Conservation (phyloP, 2,797 vertebrate species). For the Falco peregrinus region DNA sequence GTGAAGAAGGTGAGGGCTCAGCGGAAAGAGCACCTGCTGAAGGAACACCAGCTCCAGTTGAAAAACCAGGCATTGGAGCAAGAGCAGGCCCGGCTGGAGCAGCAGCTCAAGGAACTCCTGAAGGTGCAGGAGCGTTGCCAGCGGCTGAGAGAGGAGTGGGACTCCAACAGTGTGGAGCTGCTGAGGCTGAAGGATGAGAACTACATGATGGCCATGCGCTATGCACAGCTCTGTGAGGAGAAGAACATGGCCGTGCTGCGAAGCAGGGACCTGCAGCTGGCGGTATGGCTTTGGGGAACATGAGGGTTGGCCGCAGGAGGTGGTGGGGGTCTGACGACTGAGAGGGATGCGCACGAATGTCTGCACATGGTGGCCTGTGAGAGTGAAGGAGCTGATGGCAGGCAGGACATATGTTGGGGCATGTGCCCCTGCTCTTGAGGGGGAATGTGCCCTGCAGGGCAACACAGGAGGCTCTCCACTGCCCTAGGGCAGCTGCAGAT, state of each 20-base stretch:
- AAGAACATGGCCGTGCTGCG: constrained; percentile 81
- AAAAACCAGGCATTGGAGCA: constrained; percentile 87
- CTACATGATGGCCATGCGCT: constrained; percentile 92
- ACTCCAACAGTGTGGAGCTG: constrained; percentile 84
- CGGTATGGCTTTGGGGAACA: constrained; percentile 55
- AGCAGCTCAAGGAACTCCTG: constrained; percentile 82
- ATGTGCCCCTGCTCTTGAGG: neutral
- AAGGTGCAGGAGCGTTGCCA: constrained; percentile 85
- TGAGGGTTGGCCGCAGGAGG: fast-evolving
- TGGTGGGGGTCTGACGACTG: fast-evolving
- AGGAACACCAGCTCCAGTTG: constrained; percentile 87
- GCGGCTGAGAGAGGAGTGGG: constrained; percentile 87
- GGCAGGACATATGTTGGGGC: fast-evolving
- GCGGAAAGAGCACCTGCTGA: constrained; percentile 82
- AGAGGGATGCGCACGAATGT: fast-evolving
- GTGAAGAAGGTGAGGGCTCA: constrained; percentile 89
- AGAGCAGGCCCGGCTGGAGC: constrained; percentile 83
- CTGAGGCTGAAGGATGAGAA: constrained; percentile 88
- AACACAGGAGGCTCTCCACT: fast-evolving
- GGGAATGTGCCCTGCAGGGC: neutral
- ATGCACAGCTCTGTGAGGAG: constrained; percentile 88
- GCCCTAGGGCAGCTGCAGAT: neutral
- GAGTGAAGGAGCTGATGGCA: neutral
- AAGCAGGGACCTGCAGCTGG: constrained; percentile 86
- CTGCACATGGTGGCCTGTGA: fast-evolving